Conservation (phyloP, 1,140 invertebrate species). For the Sarcophaga peregrina region DNA sequence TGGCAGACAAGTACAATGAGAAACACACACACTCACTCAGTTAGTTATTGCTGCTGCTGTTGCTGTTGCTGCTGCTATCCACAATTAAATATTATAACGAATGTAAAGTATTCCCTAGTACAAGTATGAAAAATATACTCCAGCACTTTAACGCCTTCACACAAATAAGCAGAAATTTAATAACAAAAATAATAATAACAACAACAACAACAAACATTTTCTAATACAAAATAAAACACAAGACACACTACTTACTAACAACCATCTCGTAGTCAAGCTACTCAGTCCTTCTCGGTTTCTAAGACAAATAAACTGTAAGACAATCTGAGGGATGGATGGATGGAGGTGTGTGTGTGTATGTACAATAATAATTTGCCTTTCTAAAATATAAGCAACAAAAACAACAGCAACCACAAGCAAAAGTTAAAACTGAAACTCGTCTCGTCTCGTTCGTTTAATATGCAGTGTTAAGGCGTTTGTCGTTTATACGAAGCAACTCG, state of each 20-base stretch:
- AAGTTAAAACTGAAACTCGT: not conserved
- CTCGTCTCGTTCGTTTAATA: not conserved
- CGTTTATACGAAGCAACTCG: not conserved
- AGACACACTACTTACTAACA: no score
- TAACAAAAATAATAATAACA: not conserved
- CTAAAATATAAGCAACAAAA: not conserved
- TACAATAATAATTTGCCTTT: slow-evolving; percentile 1
- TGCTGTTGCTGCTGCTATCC: not conserved
- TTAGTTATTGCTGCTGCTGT: no score
- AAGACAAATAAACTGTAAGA: not conserved
- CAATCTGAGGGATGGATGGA: not conserved
- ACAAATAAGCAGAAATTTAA: not conserved
- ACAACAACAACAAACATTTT: no score
- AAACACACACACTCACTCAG: not conserved
- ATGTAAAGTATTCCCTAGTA: not conserved
- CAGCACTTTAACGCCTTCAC: slow-evolving; percentile 23
- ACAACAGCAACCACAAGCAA: not conserved
- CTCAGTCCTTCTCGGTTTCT: not conserved
- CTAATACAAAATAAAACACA: no score
- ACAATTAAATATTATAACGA: not conserved
- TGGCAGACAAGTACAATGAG: slow-evolving; percentile 13
- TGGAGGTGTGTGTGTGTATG: not conserved
- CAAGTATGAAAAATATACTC: not conserved
- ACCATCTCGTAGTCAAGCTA: no score
- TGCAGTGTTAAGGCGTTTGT: not conserved